Base-by-base conservation (phyloP, 2,797 vertebrate species). In the Karalla daura region DNA sequence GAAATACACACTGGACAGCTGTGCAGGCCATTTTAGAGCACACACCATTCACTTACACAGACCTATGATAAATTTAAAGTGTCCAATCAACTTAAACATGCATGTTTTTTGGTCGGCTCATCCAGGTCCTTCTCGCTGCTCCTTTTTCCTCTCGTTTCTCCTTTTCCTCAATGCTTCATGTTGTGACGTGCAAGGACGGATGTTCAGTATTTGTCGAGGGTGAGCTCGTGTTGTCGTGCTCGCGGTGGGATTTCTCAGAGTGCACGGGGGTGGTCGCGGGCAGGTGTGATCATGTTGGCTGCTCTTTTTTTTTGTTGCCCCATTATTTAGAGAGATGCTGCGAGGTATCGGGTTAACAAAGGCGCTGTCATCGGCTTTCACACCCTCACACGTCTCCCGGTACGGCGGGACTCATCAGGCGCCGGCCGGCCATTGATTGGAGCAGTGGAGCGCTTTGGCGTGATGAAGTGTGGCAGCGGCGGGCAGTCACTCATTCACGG, bases 401-500 rank as follows among this genome's bases (percentile, higher is more conserved):
- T 43, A 56, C 53, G 59, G 50, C 36, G 35, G 50, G 63, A 74
- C 55, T 66, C 70, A 66, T 80, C 69, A 65, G 45, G 66, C 63
- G 21, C n/a, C 44, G 49, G 50, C 45, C 9, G 4, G 30, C 54
- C 76, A 89, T 82, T 81, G 63, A 88, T 83, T 88, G 75, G 78
- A 53, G 81, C 82, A 61, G 67, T 49, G 72, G 70, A 55, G 73
- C 32, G 45, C 73, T 72, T 58, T 59, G 50, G 65, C 41, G 78
- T 83, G 84, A 87, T 86, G 84, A 78, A 83, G 73, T 86, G 78
- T 60, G 15, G 59, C 46, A 25, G 70, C 70, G 39, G 68, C 7
- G 50, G 72, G 81, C 76, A 73, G 78, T 80, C 81, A 63, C 36
- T 89, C 72, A 80, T 73, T 86, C 69, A 74, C 25, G 65, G 63